Conservation (phyloP, 2,888 invertebrate species). For the Petrophora chlorosata region DNA sequence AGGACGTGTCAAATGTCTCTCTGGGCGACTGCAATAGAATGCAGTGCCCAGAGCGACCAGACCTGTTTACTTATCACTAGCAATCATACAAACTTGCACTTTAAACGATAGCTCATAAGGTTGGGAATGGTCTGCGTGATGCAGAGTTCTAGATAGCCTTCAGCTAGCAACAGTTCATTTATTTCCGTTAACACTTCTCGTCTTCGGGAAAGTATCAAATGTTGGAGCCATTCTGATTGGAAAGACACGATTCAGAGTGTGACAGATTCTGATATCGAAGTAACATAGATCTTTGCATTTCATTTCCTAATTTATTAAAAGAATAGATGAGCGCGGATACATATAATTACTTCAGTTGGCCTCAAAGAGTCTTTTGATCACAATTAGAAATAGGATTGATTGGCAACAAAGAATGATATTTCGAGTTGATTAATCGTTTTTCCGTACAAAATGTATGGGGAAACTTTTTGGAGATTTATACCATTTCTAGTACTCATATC, state of each 20-base stretch:
- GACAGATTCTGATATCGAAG: constrained; percentile 37
- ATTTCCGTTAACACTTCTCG: constrained; percentile 77
- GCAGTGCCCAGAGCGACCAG: constrained; percentile 72
- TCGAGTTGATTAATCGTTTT: no score
- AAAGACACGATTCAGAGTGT: constrained; percentile 63
- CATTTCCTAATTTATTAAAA: no score
- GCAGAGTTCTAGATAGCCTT: constrained; percentile 59
- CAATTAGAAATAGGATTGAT: no score
- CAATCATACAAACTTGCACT: constrained; percentile 48
- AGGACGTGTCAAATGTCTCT: constrained; percentile 79
- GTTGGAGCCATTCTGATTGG: constrained; percentile 68
- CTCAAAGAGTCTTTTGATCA: no score
- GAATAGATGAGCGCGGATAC: no score
- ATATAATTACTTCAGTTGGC: no score
- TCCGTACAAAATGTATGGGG: no score
- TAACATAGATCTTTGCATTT: no score
- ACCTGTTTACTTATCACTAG: constrained; percentile 66
- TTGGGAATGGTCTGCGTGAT: constrained; percentile 35
- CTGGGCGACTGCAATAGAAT: constrained; percentile 73
- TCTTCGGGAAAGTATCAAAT: constrained; percentile 72
- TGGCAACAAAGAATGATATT: no score
- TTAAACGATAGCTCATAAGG: constrained; percentile 41
- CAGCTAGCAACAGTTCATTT: constrained; percentile 75
- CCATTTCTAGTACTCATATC: no score
- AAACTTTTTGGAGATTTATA: no score